Evolutionary conservation across 2,113 vertebrate species (phyloP).

Genomic region (Hippopotamus amphibius): DNA sequence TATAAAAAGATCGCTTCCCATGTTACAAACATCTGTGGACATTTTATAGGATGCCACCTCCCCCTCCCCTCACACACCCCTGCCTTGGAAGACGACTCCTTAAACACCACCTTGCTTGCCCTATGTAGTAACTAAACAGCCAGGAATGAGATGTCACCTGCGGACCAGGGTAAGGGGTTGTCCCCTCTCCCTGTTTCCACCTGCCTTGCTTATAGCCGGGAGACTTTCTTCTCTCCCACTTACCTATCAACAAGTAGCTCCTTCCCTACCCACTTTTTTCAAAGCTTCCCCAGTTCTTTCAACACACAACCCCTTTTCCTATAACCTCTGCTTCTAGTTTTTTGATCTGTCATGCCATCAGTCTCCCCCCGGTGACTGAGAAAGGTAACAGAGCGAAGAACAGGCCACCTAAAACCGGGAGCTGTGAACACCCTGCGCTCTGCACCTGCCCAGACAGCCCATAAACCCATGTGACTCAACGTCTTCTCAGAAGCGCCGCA

Average conservation of each 20-base stretch:
- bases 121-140: neutral
- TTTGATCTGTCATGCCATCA: neutral
- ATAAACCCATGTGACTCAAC: neutral
- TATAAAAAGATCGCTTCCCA: neutral
- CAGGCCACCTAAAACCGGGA: neutral
- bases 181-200: neutral
- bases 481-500: neutral
- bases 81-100: neutral
- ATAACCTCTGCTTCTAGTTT: neutral
- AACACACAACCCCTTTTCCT: neutral
- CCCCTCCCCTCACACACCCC: neutral
- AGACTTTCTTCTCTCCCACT: neutral
- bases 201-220: accelerated
- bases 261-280: neutral
- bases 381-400: neutral
- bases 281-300: neutral
- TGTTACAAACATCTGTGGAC: neutral
- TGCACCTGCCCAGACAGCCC: neutral
- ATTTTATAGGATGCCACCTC: neutral
- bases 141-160: neutral
- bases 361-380: neutral
- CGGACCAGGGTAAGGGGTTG: neutral
- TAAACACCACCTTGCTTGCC: neutral
- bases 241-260: neutral
- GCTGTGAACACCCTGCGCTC: accelerated